These are phyloP conservation scores for Calliopum simillimum DNA, from an alignment of 2,888 invertebrate genomes.

Conservation along the genomic window DNA sequence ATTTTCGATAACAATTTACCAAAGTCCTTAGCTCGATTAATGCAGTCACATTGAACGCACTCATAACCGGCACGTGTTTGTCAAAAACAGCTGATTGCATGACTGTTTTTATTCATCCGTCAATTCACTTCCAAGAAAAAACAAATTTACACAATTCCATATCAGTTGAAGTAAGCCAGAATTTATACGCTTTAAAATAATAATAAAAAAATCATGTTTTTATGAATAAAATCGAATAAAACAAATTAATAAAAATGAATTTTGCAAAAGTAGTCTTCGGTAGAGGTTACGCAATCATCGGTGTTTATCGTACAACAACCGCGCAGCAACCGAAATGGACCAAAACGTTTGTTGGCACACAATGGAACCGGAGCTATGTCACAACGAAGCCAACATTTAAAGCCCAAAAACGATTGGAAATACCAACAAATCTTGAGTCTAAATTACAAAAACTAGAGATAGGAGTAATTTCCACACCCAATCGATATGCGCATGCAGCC, in stretches of 20 bases:
- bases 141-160: background rate
- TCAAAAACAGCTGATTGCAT: background rate
- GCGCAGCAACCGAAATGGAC: background rate
- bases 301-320: constrained; percentile 28
- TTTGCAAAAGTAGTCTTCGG: constrained; percentile 37
- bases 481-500: constrained; percentile 38
- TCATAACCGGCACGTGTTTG: background rate
- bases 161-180: background rate
- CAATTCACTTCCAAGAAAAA: background rate
- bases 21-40: too few species aligned
- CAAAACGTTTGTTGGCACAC: background rate
- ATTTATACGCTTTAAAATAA: background rate
- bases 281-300: constrained; percentile 20
- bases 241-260: constrained; percentile 46
- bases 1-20: too few species aligned
- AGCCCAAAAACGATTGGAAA: constrained; percentile 16
- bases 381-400: constrained; percentile 12
- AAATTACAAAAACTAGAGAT: constrained; percentile 43
- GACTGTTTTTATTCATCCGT: background rate
- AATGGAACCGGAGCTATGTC: background rate
- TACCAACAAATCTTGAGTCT: constrained; percentile 41
- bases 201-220: too few species aligned
- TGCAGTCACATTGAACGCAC: background rate
- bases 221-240: background rate
- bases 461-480: constrained; percentile 35